Percentiles rank a stretch among this genome's conserved stretches.
phyloP scores from a whole-genome alignment of 2,888 invertebrate genomes.

The Lepeophtheirus nordmannii region DNA sequence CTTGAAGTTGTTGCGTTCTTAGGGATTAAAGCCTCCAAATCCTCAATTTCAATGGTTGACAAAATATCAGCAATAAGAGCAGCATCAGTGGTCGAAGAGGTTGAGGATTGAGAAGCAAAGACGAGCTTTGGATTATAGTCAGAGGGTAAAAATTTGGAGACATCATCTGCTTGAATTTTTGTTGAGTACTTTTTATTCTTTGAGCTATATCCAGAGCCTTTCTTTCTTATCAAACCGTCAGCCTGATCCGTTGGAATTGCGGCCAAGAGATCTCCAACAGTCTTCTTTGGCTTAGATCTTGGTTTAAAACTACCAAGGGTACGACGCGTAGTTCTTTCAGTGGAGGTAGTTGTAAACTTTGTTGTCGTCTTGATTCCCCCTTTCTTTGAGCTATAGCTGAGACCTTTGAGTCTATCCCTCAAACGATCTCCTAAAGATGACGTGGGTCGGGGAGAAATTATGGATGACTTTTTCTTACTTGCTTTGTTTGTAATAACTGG shows the following conservation, averaged over 20 bases:
- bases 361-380: background rate
- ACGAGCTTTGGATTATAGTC: constrained; percentile 10
- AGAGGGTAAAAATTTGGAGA: constrained; percentile 12
- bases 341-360: constrained; percentile 11
- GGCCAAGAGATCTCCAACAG: background rate
- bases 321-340: background rate
- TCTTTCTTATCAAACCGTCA: background rate
- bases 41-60: constrained; percentile 17
- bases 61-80: constrained; percentile 12
- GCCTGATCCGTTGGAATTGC: background rate
- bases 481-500: background rate
- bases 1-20: constrained; percentile 1
- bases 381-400: background rate
- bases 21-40: constrained; percentile 4
- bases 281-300: background rate
- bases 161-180: constrained; percentile 14
- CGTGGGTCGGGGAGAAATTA: background rate
- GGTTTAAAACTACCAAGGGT: constrained; percentile 6
- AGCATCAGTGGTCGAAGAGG: constrained; percentile 2
- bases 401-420: background rate
- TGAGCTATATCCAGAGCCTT: background rate
- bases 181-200: background rate
- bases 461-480: background rate
- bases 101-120: background rate
- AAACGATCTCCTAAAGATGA: background rate